Conservation (phyloP, 2,113 vertebrate genomes). For the Sylvilagus bachmani region DNA sequence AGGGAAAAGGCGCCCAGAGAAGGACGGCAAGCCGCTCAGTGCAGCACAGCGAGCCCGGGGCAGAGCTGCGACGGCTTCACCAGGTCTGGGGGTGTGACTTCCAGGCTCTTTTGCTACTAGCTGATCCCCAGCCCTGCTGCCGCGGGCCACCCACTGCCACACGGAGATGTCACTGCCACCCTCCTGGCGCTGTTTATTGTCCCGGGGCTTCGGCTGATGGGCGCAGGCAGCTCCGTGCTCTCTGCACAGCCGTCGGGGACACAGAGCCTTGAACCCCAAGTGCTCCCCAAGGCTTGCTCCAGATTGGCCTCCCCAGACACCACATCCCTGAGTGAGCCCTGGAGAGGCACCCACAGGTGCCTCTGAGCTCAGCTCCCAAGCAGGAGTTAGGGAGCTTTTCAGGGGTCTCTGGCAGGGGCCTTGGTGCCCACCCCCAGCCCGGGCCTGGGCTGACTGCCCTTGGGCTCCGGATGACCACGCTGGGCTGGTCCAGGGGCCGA, state of each 20-base stretch:
- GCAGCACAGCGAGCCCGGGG: not conserved
- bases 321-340: not conserved
- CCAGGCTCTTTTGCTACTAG: not conserved
- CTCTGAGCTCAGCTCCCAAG: not conserved
- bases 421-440: not conserved
- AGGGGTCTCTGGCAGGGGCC: not conserved
- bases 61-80: not conserved
- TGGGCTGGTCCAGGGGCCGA: not conserved
- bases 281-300: not conserved
- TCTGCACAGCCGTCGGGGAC: not conserved
- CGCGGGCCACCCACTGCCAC: too few relatives aligned
- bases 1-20: slow-evolving; percentile 51
- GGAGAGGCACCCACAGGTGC: not conserved
- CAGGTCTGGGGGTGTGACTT: not conserved
- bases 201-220: not conserved
- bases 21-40: accelerated
- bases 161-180: not conserved
- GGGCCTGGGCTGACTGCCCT: not conserved
- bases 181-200: not conserved
- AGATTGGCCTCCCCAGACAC: not conserved
- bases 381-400: not conserved
- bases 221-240: not conserved
- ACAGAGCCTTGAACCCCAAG: accelerated
- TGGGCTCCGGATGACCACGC: not conserved
- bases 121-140: not conserved